Evolutionary conservation across 2,888 invertebrate genomes (phyloP).

Genomic region (Listrodromus nycthemerus): DNA sequence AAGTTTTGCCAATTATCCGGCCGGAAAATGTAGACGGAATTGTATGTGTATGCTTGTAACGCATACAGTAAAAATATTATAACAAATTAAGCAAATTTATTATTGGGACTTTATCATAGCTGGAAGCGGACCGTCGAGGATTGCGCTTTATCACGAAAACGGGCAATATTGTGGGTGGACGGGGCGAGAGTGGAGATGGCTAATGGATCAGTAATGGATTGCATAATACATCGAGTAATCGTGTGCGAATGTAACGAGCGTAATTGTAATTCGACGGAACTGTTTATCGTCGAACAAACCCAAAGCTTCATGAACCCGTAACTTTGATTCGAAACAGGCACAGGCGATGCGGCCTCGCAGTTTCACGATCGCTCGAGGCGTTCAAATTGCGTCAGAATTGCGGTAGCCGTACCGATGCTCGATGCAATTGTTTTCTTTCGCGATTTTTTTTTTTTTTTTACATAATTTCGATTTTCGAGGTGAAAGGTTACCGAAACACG

Average conservation of each 20-base stretch:
- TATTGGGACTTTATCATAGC: background rate
- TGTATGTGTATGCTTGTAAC: too few relatives aligned
- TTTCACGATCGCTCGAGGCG: slow-evolving; percentile 19
- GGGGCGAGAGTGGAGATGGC: background rate
- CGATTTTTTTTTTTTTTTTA: background rate
- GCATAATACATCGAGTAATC: slow-evolving; percentile 9
- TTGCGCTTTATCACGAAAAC: slow-evolving; percentile 5
- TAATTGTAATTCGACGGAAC: slow-evolving; percentile 8
- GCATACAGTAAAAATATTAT: background rate
- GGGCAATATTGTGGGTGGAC: background rate
- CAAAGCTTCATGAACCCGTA: background rate
- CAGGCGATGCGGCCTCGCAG: background rate
- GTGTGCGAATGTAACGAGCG: slow-evolving; percentile 4
- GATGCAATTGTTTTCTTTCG: background rate
- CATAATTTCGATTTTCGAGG: background rate
- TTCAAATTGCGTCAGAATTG: background rate
- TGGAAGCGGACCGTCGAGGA: background rate
- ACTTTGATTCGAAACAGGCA: slow-evolving; percentile 3
- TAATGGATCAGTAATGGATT: background rate
- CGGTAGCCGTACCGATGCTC: too few relatives aligned
- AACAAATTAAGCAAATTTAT: background rate
- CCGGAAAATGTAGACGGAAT: too few relatives aligned
- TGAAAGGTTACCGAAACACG: background rate
- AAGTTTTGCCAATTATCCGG: background rate
- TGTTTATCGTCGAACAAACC: slow-evolving; percentile 11